Evolutionary conservation across 2,113 vertebrate genomes (phyloP).

Genomic region (Capricornis sumatraensis): DNA sequence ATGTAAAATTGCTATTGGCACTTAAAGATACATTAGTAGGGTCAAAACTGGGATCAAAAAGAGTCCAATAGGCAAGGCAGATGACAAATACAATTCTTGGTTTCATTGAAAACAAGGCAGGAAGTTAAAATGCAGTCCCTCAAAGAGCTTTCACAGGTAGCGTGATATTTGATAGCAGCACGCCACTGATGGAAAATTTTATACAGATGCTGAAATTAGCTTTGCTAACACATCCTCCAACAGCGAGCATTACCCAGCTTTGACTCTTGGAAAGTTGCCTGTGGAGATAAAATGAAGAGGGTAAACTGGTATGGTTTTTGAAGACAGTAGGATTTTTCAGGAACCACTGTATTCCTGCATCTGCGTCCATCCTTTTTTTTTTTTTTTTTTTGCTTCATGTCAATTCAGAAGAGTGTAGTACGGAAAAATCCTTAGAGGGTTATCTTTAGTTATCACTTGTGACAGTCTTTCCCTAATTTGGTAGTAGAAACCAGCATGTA

Average conservation of each 20-base stretch:
- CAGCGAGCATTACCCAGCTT: not conserved
- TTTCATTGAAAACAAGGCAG: constrained; percentile 54
- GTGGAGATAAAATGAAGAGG: constrained; percentile 43
- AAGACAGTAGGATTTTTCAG: constrained; percentile 13
- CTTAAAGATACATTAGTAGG: constrained; percentile 49
- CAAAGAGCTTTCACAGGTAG: constrained; percentile 70
- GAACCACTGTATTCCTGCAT: not conserved
- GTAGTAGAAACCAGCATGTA: not conserved
- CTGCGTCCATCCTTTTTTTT: not conserved
- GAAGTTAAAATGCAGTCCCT: constrained; percentile 31
- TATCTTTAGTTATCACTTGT: not conserved
- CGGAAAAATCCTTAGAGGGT: not conserved
- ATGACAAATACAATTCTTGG: constrained; percentile 65
- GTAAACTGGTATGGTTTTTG: constrained; percentile 20
- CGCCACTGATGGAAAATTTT: not conserved
- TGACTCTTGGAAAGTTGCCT: constrained; percentile 21
- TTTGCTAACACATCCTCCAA: not conserved
- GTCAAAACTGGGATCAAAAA: constrained; percentile 50
- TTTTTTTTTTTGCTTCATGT: not conserved
- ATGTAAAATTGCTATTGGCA: constrained; percentile 42
- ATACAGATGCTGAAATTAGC: constrained; percentile 31
- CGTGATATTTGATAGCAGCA: constrained; percentile 53
- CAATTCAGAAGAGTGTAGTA: not conserved
- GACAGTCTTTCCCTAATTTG: not conserved
- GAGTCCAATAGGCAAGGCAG: constrained; percentile 43